A percentile compares a stretch with the other conserved stretches of the same genome.
These are phyloP conservation scores for Neodiprion lecontei DNA, from an alignment of 1,140 invertebrate genomes.

Conservation along the genomic window DNA sequence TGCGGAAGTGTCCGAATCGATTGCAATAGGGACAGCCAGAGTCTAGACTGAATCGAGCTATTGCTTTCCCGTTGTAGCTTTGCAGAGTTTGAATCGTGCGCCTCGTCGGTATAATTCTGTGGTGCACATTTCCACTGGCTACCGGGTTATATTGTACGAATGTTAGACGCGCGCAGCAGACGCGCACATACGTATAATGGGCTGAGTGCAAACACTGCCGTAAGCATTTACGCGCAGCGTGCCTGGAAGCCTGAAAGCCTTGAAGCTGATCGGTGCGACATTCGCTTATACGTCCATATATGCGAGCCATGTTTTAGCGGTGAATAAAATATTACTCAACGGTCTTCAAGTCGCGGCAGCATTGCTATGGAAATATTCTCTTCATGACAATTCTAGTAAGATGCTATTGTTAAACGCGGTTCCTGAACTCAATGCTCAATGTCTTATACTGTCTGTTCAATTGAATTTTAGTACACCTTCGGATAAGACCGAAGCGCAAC, in stretches of 20 bases:
- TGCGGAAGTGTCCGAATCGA: not conserved
- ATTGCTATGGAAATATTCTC: no score
- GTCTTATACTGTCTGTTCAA: no score
- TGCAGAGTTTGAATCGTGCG: constrained; percentile 11
- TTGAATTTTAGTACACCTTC: no score
- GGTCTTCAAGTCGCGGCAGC: not conserved
- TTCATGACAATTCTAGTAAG: no score
- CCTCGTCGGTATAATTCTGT: constrained; percentile 25
- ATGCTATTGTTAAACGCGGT: no score
- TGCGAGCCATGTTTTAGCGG: not conserved
- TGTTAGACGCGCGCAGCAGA: not conserved
- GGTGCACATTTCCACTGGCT: constrained; percentile 16
- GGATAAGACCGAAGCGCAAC: no score
- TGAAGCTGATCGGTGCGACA: not conserved
- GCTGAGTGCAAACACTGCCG: not conserved
- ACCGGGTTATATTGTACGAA: constrained; percentile 12
- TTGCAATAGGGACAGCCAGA: not conserved
- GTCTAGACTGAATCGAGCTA: constrained; percentile 19
- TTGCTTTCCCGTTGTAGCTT: constrained; percentile 12
- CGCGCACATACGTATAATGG: not conserved
- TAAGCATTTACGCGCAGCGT: not conserved
- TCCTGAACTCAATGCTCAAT: no score
- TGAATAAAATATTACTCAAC: not conserved
- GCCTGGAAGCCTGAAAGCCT: not conserved
- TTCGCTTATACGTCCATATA: not conserved